Percentiles rank a stretch among this genome's conserved stretches.
These are phyloP conservation scores for Hirtodrosophila alboralis DNA, from an alignment of 2,888 invertebrate species.

Conservation along the genomic window DNA sequence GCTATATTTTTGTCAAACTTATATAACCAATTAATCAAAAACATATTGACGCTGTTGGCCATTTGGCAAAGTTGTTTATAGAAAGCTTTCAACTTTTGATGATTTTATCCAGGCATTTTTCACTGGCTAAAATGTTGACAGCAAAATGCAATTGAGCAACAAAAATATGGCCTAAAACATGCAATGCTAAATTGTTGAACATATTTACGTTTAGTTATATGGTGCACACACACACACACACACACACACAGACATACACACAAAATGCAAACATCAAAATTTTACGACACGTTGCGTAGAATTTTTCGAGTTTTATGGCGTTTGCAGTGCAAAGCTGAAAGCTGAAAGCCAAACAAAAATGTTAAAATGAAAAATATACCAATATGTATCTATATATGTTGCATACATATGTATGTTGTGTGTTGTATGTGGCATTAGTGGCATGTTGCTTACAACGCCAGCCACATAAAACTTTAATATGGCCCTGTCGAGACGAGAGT, in stretches of 20 bases:
- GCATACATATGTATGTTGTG: slow-evolving; percentile 10
- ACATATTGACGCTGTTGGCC: slow-evolving; percentile 4
- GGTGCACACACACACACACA: slow-evolving; percentile 1
- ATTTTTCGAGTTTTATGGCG: slow-evolving; percentile 54
- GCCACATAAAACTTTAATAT: slow-evolving; percentile 62
- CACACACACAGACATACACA: slow-evolving; percentile 1
- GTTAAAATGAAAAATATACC: slow-evolving; percentile 35
- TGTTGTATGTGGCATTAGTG: slow-evolving; percentile 31
- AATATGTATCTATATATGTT: slow-evolving; percentile 20
- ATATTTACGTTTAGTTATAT: slow-evolving; percentile 3
- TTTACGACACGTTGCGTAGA: slow-evolving; percentile 38
- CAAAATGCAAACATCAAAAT: slow-evolving; percentile 37
- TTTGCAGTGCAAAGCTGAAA: slow-evolving; percentile 38
- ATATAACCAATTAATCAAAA: too few relatives aligned
- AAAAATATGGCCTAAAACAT: slow-evolving; percentile 8
- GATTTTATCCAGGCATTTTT: background rate
- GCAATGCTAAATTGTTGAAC: slow-evolving; percentile 23
- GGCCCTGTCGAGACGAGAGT: slow-evolving; percentile 50
- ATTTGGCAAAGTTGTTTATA: slow-evolving; percentile 5
- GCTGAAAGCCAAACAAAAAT: slow-evolving; percentile 64
- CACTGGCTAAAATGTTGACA: slow-evolving; percentile 19
- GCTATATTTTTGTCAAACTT: background rate
- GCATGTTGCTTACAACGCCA: slow-evolving; percentile 39
- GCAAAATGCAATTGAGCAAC: slow-evolving; percentile 31
- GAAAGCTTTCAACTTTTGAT: slow-evolving; percentile 6